These are phyloP conservation scores for Myotis brandtii DNA, from an alignment of 2,113 vertebrate genomes.

Conservation along the genomic window DNA sequence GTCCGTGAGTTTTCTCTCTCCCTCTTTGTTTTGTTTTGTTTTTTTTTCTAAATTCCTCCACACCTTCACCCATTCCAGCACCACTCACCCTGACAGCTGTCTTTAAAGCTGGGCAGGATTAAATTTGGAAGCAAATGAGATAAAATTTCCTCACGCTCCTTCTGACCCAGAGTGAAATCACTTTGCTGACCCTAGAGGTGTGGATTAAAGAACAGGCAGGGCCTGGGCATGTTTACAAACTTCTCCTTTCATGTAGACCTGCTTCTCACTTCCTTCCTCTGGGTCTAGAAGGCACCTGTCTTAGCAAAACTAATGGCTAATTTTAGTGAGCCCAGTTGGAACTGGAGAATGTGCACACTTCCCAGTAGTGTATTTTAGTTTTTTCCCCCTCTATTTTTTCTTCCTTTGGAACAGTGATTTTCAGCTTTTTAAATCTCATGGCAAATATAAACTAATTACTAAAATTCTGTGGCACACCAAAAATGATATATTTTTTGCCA, in stretches of 20 bases:
- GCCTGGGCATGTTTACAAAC: background rate
- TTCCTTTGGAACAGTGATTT: background rate
- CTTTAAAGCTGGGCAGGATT: background rate
- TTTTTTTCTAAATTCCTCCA: background rate
- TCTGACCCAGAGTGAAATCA: background rate
- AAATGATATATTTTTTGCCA: background rate
- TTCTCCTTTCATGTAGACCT: background rate
- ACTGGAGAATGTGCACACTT: background rate
- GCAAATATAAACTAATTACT: background rate
- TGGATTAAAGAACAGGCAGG: background rate
- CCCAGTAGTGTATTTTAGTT: background rate
- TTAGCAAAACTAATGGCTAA: background rate
- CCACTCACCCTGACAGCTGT: background rate
- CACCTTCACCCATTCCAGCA: background rate
- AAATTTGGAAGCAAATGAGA: background rate
- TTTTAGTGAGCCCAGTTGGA: background rate
- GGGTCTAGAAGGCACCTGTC: background rate
- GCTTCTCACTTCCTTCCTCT: background rate
- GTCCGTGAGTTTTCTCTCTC: background rate
- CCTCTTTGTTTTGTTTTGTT: accelerated
- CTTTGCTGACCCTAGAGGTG: background rate
- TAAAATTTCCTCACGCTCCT: background rate
- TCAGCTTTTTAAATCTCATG: background rate
- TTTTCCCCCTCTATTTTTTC: background rate
- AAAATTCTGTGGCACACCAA: background rate